A percentile compares a stretch with the other conserved stretches of the same genome.
Conservation (phyloP, 2,888 invertebrate genomes). For the Agelastica alni region DNA sequence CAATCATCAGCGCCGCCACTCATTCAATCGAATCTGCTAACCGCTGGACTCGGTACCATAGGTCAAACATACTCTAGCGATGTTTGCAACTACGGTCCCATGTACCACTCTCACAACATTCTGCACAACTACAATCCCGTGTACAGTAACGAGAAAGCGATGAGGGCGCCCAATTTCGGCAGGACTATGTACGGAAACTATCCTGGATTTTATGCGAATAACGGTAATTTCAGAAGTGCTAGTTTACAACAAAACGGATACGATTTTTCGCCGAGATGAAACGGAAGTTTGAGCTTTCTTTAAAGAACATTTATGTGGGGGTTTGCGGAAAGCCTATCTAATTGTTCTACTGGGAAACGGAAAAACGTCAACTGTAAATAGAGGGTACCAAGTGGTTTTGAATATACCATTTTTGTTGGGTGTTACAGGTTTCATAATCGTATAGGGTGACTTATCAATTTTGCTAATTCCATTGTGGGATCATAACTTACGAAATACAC, state of each 20-base stretch:
- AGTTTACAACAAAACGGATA: conserved; percentile 46
- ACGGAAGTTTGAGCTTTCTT: no score
- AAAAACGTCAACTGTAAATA: no score
- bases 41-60: conserved; percentile 53
- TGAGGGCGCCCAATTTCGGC: conserved; percentile 48
- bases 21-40: conserved; percentile 44
- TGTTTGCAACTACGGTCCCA: conserved; percentile 69
- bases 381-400: no score
- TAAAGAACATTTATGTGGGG: no score
- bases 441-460: no score
- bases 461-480: no score
- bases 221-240: conserved; percentile 45
- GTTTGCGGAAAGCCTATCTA: no score
- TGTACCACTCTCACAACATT: conserved; percentile 63
- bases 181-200: conserved; percentile 52
- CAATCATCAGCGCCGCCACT: conserved; percentile 43
- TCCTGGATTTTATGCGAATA: conserved; percentile 49
- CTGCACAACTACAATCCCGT: conserved; percentile 55
- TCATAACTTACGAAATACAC: no score
- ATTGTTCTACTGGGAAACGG: no score
- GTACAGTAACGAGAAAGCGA: conserved; percentile 49
- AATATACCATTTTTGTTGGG: no score
- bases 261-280: conserved; percentile 44
- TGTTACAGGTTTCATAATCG: no score
- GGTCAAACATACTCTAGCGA: conserved; percentile 69